Conservation (phyloP, 1,140 invertebrate genomes). For the Drosophila simulans region DNA sequence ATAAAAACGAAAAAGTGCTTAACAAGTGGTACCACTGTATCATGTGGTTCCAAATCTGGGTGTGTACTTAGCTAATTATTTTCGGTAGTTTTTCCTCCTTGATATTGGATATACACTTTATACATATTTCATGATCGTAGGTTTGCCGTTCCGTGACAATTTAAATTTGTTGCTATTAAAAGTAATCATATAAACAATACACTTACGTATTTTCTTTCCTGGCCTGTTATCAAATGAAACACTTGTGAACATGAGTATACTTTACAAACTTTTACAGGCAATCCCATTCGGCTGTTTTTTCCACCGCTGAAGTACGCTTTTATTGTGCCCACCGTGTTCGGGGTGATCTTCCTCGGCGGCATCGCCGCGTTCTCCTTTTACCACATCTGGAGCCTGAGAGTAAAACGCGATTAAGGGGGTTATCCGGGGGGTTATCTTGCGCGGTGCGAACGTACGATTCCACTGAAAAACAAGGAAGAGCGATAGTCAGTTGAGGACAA, state of each 20-base stretch:
- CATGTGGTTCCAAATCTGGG: neutral
- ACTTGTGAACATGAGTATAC: too few species aligned
- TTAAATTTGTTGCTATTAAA: slow-evolving; percentile 5
- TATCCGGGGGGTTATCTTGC: slow-evolving; percentile 26
- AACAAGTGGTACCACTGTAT: neutral
- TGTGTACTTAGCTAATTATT: neutral
- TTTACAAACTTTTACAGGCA: slow-evolving; percentile 81
- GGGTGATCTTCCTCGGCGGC: slow-evolving; percentile 88
- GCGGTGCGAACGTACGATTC: slow-evolving; percentile 8
- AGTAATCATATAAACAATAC: slow-evolving; percentile 6
- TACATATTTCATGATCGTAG: neutral
- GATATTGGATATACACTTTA: neutral
- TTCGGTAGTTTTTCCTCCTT: neutral
- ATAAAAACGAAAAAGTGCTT: too few species aligned
- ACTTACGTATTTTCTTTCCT: neutral
- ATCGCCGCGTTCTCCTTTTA: slow-evolving; percentile 88
- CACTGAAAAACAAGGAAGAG: slow-evolving; percentile 26
- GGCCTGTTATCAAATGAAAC: too few species aligned
- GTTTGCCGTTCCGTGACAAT: neutral
- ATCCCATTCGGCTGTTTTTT: slow-evolving; percentile 86
- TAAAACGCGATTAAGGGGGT: slow-evolving; percentile 52
- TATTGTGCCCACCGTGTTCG: slow-evolving; percentile 87
- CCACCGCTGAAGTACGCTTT: slow-evolving; percentile 87
- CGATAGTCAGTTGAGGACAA: slow-evolving; percentile 54
- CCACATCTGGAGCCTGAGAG: slow-evolving; percentile 85